Percentiles rank a stretch among this genome's conserved stretches.
Conservation (phyloP, 2,113 vertebrate species). For the Triplophysa dalaica region DNA sequence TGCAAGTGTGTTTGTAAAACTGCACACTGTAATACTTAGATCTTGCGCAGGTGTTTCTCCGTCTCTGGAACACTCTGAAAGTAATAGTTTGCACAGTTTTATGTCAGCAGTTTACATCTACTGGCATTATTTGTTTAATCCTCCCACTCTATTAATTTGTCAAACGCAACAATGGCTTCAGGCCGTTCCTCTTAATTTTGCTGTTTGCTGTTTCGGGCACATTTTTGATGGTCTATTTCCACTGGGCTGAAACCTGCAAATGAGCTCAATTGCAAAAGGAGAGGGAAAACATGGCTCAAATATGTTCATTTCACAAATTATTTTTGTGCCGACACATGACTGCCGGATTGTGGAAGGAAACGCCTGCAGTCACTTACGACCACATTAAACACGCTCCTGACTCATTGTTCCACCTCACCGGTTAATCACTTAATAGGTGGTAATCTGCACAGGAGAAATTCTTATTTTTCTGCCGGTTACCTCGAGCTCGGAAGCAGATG, state of each 20-base stretch:
- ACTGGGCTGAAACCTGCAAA: slow-evolving; percentile 78
- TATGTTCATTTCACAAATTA: slow-evolving; percentile 73
- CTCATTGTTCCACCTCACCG: slow-evolving; percentile 57
- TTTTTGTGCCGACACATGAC: slow-evolving; percentile 59
- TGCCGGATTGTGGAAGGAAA: slow-evolving; percentile 47
- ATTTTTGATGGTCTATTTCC: slow-evolving; percentile 92
- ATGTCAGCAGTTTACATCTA: slow-evolving; percentile 69
- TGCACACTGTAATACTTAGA: slow-evolving; percentile 14
- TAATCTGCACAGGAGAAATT: slow-evolving; percentile 55
- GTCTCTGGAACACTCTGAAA: slow-evolving; percentile 42
- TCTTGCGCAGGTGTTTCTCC: slow-evolving; percentile 15
- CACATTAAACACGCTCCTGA: slow-evolving; percentile 56
- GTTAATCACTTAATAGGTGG: slow-evolving; percentile 58
- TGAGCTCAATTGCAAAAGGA: slow-evolving; percentile 64
- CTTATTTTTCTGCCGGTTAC: slow-evolving; percentile 45
- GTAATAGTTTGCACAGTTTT: slow-evolving; percentile 55
- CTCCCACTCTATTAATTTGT: slow-evolving; percentile 66
- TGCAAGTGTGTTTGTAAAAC: not conserved
- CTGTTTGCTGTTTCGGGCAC: slow-evolving; percentile 73
- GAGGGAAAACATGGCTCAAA: slow-evolving; percentile 72
- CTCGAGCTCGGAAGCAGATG: slow-evolving; percentile 47
- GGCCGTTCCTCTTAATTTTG: slow-evolving; percentile 75
- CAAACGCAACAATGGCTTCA: slow-evolving; percentile 61
- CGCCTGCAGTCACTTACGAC: slow-evolving; percentile 46
- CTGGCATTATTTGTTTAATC: slow-evolving; percentile 72